phyloP scores from a whole-genome alignment of 2,113 vertebrate genomes.

The Ictidomys tridecemlineatus region DNA sequence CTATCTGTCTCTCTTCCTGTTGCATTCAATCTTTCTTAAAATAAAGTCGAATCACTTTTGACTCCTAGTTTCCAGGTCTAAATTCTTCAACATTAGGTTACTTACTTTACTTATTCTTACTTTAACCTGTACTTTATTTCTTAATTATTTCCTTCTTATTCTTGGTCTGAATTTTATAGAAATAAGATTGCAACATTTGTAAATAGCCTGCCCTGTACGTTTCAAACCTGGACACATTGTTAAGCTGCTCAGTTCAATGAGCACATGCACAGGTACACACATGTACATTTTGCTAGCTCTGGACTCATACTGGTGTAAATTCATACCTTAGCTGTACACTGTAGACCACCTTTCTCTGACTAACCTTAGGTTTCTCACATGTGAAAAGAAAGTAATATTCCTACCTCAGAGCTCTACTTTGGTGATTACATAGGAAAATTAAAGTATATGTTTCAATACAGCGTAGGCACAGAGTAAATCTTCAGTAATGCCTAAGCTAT shows the following conservation, averaged over 20 bases:
- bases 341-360: background rate
- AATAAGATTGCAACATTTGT: background rate
- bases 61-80: background rate
- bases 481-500: background rate
- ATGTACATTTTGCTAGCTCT: background rate
- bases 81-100: slow-evolving; percentile 10
- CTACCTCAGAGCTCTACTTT: background rate
- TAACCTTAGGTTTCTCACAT: background rate
- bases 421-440: background rate
- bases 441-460: background rate
- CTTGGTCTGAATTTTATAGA: background rate
- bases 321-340: background rate
- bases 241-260: background rate
- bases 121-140: background rate
- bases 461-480: background rate
- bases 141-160: background rate
- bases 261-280: background rate
- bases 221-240: background rate
- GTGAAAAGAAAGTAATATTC: background rate
- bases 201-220: background rate
- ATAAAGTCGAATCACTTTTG: background rate
- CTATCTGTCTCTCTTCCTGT: background rate
- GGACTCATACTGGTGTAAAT: background rate
- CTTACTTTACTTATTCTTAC: background rate
- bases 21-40: background rate